A percentile compares a stretch with the other conserved stretches of the same genome.
Conservation (phyloP, 2,888 invertebrate genomes). For the Lasioglossum zephyrum region DNA sequence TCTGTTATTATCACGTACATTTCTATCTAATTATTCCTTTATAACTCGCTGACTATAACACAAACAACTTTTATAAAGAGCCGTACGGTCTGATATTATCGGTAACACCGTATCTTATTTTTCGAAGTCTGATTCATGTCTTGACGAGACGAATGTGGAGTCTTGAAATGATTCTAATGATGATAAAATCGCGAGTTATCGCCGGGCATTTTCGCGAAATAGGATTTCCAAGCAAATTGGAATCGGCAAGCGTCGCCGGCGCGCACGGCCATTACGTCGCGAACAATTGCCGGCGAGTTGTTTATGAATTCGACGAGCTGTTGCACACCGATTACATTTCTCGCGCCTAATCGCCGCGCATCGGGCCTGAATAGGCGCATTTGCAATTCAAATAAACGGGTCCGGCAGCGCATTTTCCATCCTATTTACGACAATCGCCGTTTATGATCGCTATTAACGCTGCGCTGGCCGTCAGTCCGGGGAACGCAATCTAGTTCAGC, state of each 20-base stretch:
- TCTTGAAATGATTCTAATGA: background rate
- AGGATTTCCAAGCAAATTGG: background rate
- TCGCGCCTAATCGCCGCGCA: slow-evolving; percentile 53
- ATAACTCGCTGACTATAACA: too few relatives aligned
- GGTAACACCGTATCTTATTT: background rate
- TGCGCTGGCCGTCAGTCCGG: background rate
- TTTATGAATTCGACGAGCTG: slow-evolving; percentile 52
- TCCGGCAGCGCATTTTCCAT: slow-evolving; percentile 34
- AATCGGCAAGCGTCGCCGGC: background rate
- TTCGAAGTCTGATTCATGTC: background rate
- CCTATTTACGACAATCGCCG: slow-evolving; percentile 51
- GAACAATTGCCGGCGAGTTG: slow-evolving; percentile 47
- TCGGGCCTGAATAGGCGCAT: slow-evolving; percentile 57
- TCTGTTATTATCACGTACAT: too few relatives aligned
- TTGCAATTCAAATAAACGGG: slow-evolving; percentile 66
- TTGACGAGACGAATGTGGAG: background rate
- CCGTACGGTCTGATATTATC: too few relatives aligned
- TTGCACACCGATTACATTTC: slow-evolving; percentile 51
- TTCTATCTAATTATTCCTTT: too few relatives aligned
- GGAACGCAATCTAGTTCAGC: slow-evolving; percentile 11
- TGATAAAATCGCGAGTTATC: background rate
- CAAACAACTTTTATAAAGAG: too few relatives aligned
- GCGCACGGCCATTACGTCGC: slow-evolving; percentile 26
- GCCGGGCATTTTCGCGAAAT: background rate
- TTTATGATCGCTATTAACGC: slow-evolving; percentile 58